phyloP scores from a whole-genome alignment of 2,888 invertebrate species.

The Erebia ligea region DNA sequence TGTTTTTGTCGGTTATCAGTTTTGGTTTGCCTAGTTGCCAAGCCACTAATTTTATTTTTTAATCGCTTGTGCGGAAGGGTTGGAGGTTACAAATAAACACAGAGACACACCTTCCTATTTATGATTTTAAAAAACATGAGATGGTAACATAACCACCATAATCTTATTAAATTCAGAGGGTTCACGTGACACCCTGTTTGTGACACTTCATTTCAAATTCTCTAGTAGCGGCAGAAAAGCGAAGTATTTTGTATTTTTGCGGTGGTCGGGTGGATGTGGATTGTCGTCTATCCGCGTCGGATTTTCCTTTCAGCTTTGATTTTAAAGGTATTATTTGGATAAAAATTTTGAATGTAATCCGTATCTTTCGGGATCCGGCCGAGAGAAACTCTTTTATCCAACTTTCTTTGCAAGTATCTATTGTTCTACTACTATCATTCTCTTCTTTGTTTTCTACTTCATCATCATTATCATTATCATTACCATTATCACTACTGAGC shows the following conservation, averaged over 20 bases:
- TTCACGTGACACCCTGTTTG: not conserved
- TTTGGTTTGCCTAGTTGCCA: too few species aligned
- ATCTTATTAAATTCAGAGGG: not conserved
- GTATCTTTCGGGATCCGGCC: not conserved
- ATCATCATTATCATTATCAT: too few species aligned
- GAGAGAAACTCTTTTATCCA: not conserved
- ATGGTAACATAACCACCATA: not conserved
- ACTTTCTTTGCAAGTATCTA: not conserved
- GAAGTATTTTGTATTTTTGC: slow-evolving; percentile 7
- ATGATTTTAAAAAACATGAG: not conserved
- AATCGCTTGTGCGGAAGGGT: too few species aligned
- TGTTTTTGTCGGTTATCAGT: too few species aligned
- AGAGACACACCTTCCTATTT: not conserved
- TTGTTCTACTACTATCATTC: too few species aligned
- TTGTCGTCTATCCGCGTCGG: slow-evolving; percentile 5
- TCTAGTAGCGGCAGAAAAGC: not conserved
- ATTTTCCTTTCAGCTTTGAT: slow-evolving; percentile 1
- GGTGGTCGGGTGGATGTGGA: slow-evolving; percentile 25
- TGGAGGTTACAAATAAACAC: too few species aligned
- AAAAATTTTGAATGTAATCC: not conserved
- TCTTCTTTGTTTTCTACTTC: too few species aligned
- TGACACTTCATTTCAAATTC: slow-evolving; percentile 17
- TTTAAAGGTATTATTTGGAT: not conserved
- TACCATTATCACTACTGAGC: too few species aligned
- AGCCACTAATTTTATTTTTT: too few species aligned